Conservation (phyloP, 2,113 vertebrate genomes). For the Alosa alosa region DNA sequence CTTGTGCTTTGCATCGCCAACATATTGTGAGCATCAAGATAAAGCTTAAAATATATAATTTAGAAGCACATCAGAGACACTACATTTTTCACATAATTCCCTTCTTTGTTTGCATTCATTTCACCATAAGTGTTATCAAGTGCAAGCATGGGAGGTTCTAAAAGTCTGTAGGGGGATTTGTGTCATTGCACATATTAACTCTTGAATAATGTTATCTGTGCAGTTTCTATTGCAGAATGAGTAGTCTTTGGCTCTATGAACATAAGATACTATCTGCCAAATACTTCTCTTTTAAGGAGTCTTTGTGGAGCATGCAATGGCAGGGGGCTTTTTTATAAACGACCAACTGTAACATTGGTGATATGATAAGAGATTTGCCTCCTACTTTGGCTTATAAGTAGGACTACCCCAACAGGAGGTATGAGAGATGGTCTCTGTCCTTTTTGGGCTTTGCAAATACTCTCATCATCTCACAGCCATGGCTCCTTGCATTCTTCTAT, state of each 20-base stretch:
- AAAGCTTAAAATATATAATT: too few species aligned
- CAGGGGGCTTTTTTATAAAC: background rate
- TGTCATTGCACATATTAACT: too few species aligned
- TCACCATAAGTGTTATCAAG: too few species aligned
- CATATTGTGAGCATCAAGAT: too few species aligned
- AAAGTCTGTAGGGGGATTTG: too few species aligned
- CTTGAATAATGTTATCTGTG: background rate
- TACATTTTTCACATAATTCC: too few species aligned
- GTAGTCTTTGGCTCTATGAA: background rate
- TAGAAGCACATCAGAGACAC: too few species aligned
- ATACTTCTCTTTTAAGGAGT: background rate
- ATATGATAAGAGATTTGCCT: background rate
- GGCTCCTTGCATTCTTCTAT: conserved; percentile 26
- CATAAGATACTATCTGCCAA: background rate
- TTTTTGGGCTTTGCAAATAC: background rate
- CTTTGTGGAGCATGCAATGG: background rate
- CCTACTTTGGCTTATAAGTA: background rate
- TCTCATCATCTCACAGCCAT: conserved; percentile 31
- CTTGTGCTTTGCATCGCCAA: too few species aligned
- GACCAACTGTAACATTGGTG: background rate
- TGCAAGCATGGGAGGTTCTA: background rate
- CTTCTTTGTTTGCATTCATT: too few species aligned
- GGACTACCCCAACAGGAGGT: background rate
- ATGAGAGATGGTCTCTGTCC: background rate
- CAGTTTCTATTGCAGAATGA: too few species aligned